Percentiles rank a stretch among this genome's conserved stretches.
Evolutionary conservation across 2,113 vertebrate genomes (phyloP).

Genomic region (Telmatochromis sp.): DNA sequence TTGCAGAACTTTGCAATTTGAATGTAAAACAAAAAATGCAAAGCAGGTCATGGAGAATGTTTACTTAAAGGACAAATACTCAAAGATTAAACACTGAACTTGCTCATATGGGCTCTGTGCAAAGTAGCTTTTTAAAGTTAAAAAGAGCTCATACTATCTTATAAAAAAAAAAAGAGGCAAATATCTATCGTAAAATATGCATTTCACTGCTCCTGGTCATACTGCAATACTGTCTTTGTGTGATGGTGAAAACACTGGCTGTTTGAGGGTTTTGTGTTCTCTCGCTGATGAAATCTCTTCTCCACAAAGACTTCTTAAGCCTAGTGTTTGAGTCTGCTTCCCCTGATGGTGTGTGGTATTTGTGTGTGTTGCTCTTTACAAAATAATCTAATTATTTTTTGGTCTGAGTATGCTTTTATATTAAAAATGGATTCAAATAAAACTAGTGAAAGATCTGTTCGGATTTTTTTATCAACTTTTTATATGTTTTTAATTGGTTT

Average conservation of each 20-base stretch:
- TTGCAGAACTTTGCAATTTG: not conserved
- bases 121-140: not conserved
- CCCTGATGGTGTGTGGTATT: constrained; percentile 32
- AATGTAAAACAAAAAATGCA: not conserved
- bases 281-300: not conserved
- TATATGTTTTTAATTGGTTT: not conserved
- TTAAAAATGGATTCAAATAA: constrained; percentile 56
- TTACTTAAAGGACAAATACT: not conserved
- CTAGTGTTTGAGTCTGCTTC: constrained; percentile 24
- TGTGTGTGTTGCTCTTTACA: constrained; percentile 47
- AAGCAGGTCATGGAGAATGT: not conserved
- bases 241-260: not conserved
- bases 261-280: not conserved
- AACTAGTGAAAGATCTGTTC: constrained; percentile 22
- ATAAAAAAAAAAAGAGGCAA: not conserved
- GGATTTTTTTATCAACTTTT: not conserved
- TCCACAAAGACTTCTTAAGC: constrained; percentile 6
- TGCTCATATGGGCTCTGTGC: not conserved
- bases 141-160: not conserved
- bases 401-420: constrained; percentile 62
- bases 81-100: not conserved
- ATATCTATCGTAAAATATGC: not conserved
- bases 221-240: constrained; percentile 1
- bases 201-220: not conserved
- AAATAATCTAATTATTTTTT: constrained; percentile 59